Base-by-base conservation (phyloP, 2,797 vertebrate species). In the Protosalanx chinensis region DNA sequence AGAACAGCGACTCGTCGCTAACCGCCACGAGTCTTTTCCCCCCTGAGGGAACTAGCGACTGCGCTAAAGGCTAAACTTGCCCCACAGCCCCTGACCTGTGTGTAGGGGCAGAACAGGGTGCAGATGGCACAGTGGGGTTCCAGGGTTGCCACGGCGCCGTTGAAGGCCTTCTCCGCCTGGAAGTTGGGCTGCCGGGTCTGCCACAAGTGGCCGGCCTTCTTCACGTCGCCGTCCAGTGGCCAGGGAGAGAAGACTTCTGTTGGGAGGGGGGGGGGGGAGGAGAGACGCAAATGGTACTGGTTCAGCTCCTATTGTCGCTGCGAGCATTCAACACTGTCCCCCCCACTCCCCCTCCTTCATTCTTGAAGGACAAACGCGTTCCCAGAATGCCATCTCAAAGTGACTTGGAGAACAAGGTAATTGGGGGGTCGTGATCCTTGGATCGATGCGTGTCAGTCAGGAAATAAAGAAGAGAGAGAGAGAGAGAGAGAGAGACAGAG, bases 71-170 rank as follows among this genome's bases (percentile, higher is more conserved):
- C 37, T 13, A 10, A 41, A n/a, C n/a, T n/a, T n/a, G n/a, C n/a
- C n/a, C n/a, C n/a, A n/a, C n/a, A n/a, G 32, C 1, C 60, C 12
- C 27, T 53, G 15, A 98, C 97, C 96, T 94, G 94, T 30, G 88
- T 89, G n/a, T 95, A 98, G 0, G 96, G 94, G 77, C 93, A 96
- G 85, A 99, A 99, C 49, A 99, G 93, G 1, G 92, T 93, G 56
- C 98, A 99, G 81, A 99, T 82, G 64, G 97, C 95, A 35, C 98
- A 99, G 89, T 95, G 91, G 0, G 98, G 98, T 76, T 96, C 90
- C 0, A 94, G 90, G 6, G 90, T 90, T 0, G 96, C 93, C 20
- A 96, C 95, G 0, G 93, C 93, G 0, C 93, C 92, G 0, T 99
- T 99, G 88, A 96, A 96, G 77, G 91, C 93, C 37, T 95, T 92